Evolutionary conservation across 2,888 invertebrate species (phyloP).

Genomic region (Anaspis maculata): DNA sequence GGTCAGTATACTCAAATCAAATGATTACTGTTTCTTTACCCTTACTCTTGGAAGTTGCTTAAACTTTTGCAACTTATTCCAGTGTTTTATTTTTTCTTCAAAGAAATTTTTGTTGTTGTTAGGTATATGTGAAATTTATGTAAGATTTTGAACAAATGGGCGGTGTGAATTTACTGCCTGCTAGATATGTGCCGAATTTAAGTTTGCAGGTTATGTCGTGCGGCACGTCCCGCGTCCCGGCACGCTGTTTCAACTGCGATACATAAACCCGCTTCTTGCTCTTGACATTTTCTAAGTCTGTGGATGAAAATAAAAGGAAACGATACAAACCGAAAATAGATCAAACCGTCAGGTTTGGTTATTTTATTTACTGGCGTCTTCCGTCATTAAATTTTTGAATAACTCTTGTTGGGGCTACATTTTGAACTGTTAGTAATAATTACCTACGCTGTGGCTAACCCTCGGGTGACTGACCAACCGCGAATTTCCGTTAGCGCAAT

Average conservation of each 20-base stretch:
- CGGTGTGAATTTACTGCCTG: constrained; percentile 2
- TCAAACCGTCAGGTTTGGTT: constrained; percentile 8
- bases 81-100: too few species aligned
- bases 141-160: neutral
- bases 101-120: too few species aligned
- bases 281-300: constrained; percentile 9
- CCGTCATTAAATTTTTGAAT: constrained; percentile 10
- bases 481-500: too few species aligned
- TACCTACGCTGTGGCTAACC: too few species aligned
- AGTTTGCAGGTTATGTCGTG: constrained; percentile 8
- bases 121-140: neutral
- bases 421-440: too few species aligned
- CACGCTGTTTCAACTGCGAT: too few species aligned
- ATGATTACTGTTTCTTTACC: too few species aligned
- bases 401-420: too few species aligned
- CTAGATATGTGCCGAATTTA: too few species aligned
- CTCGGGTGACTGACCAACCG: too few species aligned
- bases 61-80: too few species aligned
- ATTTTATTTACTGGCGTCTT: constrained; percentile 9
- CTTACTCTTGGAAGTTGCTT: neutral
- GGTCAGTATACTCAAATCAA: constrained; percentile 15
- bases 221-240: constrained; percentile 2
- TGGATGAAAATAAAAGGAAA: constrained; percentile 9
- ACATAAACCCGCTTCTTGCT: too few species aligned
- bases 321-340: constrained; percentile 9